Evolutionary conservation across 2,888 invertebrate species (phyloP), one percentile per base, ranked within the genome.

Genomic region (Eustalomyia histrio): DNA sequence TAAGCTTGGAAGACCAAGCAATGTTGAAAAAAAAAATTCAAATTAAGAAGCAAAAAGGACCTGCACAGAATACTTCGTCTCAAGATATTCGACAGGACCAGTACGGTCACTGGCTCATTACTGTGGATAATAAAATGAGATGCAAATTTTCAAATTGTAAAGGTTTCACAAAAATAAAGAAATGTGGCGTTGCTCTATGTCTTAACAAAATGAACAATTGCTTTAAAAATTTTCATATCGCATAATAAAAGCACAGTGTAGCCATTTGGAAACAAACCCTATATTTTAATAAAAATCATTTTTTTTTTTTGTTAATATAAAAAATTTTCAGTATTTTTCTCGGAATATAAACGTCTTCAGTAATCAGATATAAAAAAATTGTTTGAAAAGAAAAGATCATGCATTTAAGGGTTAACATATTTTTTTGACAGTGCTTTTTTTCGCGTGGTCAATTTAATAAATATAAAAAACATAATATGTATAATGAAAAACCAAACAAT

Each of bases 121-220:
- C n/a, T n/a, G n/a, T n/a, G 35, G 35, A 65, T 9, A 16, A 8
- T 14, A 65, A 35, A 53, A 53, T 65, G 17, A 18, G 53, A 18
- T 65, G 33, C 16, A 65, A 65, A 65, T 53, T 29, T 18, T 53
- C 65, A 35, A 35, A 53, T 18, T 53, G 53, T 24, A 52, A 65
- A 35, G 65, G 53, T 14, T 52, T 53, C 16, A 33, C 35, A 33
- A n/a, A 35, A 16, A 35, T 33, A 33, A 33, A 33, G n/a, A 58
- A 29, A 58, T 58, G 58, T 35, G 58, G 58, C 16, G 17, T 58
- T 16, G 58, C 58, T 17, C 17, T 58, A 35, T 58, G 58, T 16
- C 33, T 33, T 33, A 58, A 58, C 16, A 35, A 58, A 58, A 35
- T 9, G 16, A 58, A 58, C 35, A 58, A 58, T 33, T 58, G 58